Evolutionary conservation across 2,113 vertebrate genomes (phyloP), one percentile per base, ranked within the genome.

Genomic region (Oryzias javanicus): DNA sequence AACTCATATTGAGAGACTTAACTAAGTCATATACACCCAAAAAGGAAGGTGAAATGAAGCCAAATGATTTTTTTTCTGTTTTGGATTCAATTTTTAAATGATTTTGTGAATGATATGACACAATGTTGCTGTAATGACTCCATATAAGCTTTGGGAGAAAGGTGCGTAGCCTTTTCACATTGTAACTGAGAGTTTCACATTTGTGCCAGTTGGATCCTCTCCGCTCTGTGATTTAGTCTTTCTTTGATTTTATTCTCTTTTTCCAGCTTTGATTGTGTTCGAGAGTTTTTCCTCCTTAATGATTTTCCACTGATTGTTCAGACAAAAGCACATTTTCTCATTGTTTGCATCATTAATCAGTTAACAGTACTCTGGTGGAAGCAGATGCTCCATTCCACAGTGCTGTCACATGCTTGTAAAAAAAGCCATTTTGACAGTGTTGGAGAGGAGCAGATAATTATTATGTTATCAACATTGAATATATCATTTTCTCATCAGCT

Each of bases 181-280:
- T 35, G 8, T 10, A 35, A 35, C 35, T 10, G 35, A 35, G 8
- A 10, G 10, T 35, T 35, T 35, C 10, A 12, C 35, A 35, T 67
- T 67, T 60, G 55, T 45, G 71, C 64, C 50, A 55, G 71, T 76
- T 18, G 35, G 55, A 53, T 62, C 57, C 51, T 70, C 57, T 79
- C 70, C 81, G 56, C 72, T 75, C 72, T 71, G 22, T 24, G 61
- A 57, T 63, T 50, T 52, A 70, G 69, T 67, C 53, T 4, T 14
- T 6, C 6, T 16, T 42, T 41, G 10, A 41, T 17, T 66, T 25
- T 67, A 63, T 53, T 66, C 15, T 40, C 51, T 25, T 10, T 10
- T 60, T 70, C 24, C 40, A 14, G 10, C 57, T 69, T 49, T 56
- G 6, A 49, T 41, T 40, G 12, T n/a, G 4, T 50, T 53, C 41